Evolutionary conservation across 2,888 invertebrate genomes (phyloP), one percentile per base, ranked within the genome.

Genomic region (Cotesia congregata): DNA sequence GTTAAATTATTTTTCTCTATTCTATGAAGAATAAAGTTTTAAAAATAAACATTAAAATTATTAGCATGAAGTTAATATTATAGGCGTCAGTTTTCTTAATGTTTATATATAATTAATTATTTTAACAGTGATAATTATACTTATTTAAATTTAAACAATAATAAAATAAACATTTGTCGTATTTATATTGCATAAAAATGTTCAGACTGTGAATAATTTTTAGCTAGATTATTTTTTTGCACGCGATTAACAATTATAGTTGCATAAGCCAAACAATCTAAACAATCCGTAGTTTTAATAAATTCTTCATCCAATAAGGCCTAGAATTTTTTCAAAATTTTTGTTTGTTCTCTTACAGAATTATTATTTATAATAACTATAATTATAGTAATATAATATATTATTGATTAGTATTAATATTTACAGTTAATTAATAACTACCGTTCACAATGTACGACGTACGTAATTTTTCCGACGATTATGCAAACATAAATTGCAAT

Each of bases 391-490:
- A 30, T 30, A 30, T 30, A 30, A 30, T 30, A 30, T 30, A 30
- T 30, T 30, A 30, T 30, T 30, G 30, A 30, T 30, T 30, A 30
- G 30, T 50, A 50, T 12, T 50, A 50, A 50, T 50, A 50, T 50
- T 50, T 50, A 50, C 50, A 50, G 50, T 12, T 3, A 50, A 50
- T 12, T 50, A 50, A 12, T 50, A 50, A 50, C 50, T 50, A 50
- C 50, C 50, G 7, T 50, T 50, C 7, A 50, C 7, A 12, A 50
- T 12, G 50, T 50, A 50, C 50, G 50, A 50, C 50, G 12, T 50
- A 50, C 15, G 30, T 68, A 73, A 38, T 71, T 75, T 20, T n/a
- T 7, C 30, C 1, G 60, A 62, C 75, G 9, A 39, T 7, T 68
- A 12, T 68, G 40, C 40, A n/a, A 30, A 68, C 39, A 40, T 38